Conservation (phyloP, 2,888 invertebrate genomes). For the Cyclophora albipunctata region DNA sequence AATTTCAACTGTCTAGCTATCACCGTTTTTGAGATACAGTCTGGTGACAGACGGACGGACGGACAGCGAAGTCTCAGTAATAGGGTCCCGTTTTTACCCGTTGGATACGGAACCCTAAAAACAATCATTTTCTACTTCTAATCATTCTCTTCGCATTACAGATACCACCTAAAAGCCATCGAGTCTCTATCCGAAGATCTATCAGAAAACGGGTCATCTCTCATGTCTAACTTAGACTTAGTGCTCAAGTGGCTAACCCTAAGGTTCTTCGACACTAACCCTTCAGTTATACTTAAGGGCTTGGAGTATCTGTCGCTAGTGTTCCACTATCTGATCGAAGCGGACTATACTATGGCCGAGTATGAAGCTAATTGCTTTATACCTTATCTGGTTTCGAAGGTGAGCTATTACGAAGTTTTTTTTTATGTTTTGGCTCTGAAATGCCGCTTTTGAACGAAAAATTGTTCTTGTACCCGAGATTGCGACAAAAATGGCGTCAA, state of each 20-base stretch:
- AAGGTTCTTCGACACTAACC: slow-evolving; percentile 98
- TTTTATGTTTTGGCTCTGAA: background rate
- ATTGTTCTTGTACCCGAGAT: too few species aligned
- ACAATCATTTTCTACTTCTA: too few species aligned
- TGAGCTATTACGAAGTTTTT: slow-evolving; percentile 34
- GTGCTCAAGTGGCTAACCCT: slow-evolving; percentile 97
- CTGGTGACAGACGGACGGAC: too few species aligned
- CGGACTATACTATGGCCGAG: slow-evolving; percentile 90
- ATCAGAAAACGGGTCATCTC: slow-evolving; percentile 83
- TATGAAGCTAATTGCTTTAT: slow-evolving; percentile 94
- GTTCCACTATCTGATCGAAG: slow-evolving; percentile 86
- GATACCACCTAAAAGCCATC: slow-evolving; percentile 96
- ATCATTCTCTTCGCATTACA: slow-evolving; percentile 39
- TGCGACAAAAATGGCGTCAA: too few species aligned
- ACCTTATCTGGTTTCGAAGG: slow-evolving; percentile 95
- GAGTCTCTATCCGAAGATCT: slow-evolving; percentile 91
- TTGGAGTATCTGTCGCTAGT: slow-evolving; percentile 91
- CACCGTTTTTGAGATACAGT: too few species aligned
- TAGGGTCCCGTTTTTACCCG: too few species aligned
- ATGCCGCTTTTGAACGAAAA: too few species aligned
- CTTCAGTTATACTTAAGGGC: slow-evolving; percentile 96
- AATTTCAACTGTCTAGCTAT: too few species aligned
- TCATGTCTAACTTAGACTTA: slow-evolving; percentile 93
- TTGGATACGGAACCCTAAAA: too few species aligned
- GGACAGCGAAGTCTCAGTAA: too few species aligned